phyloP scores from a whole-genome alignment of 2,888 invertebrate genomes.

The Brachypterus glaber region DNA sequence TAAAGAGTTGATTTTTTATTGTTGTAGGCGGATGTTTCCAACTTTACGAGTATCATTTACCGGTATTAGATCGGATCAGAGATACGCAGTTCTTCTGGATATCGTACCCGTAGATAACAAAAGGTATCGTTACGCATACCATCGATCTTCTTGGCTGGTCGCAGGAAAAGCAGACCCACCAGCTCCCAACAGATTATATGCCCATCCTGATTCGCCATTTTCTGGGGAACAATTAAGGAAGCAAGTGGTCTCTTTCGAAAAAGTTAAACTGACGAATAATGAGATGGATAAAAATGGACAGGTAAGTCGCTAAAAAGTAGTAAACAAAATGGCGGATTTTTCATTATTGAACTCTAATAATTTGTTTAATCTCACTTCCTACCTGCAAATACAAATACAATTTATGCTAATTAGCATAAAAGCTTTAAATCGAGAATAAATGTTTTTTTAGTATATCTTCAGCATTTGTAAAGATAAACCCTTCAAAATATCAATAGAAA shows the following conservation, averaged over 20 bases:
- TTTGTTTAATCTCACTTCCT: too few species aligned
- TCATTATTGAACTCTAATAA: too few species aligned
- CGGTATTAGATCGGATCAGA: constrained; percentile 54
- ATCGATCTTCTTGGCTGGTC: constrained; percentile 72
- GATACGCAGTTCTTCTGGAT: constrained; percentile 68
- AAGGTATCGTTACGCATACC: constrained; percentile 72
- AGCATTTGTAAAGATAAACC: too few species aligned
- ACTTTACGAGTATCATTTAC: constrained; percentile 66
- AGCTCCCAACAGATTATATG: constrained; percentile 60
- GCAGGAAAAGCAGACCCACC: constrained; percentile 76
- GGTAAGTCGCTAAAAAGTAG: constrained; percentile 48
- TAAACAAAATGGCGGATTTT: too few species aligned
- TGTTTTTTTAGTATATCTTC: too few species aligned
- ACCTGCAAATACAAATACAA: too few species aligned
- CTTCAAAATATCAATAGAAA: too few species aligned
- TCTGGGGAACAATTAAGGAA: constrained; percentile 67
- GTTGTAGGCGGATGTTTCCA: constrained; percentile 71
- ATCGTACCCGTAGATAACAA: constrained; percentile 74
- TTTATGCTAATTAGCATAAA: too few species aligned
- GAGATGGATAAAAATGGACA: constrained; percentile 71
- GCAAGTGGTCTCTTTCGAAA: constrained; percentile 74
- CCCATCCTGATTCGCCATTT: constrained; percentile 74
- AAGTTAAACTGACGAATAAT: constrained; percentile 76
- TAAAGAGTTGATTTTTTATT: constrained; percentile 19
- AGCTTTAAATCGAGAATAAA: too few species aligned